phyloP scores from a whole-genome alignment of 2,113 vertebrate genomes.

The Anser brachyrhynchus region DNA sequence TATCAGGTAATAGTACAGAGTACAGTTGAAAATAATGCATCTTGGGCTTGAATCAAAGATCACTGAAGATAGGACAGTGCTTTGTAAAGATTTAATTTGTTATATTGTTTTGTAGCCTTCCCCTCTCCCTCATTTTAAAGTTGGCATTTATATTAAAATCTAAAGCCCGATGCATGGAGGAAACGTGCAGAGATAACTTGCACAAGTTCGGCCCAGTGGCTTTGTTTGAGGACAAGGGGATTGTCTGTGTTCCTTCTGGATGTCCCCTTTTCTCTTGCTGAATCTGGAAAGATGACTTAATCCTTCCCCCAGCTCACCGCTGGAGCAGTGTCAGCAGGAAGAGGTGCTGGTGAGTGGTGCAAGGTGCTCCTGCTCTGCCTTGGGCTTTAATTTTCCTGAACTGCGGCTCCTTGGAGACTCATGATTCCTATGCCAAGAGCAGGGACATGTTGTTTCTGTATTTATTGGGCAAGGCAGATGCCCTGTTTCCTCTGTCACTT shows the following conservation, averaged over 20 bases:
- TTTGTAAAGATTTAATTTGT: not conserved
- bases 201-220: not conserved
- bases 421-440: not conserved
- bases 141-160: not conserved
- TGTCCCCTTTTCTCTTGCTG: not conserved
- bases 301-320: not conserved
- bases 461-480: slow-evolving; percentile 43
- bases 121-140: not conserved
- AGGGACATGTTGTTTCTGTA: slow-evolving; percentile 1
- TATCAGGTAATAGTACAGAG: not conserved
- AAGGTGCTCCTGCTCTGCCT: not conserved
- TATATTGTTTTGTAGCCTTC: not conserved
- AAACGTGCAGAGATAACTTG: not conserved
- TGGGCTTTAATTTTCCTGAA: not conserved
- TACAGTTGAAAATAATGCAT: not conserved
- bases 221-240: not conserved
- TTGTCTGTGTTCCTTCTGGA: not conserved
- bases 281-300: not conserved
- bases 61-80: not conserved
- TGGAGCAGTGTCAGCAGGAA: not conserved
- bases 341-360: not conserved
- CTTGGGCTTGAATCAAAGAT: not conserved
- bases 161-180: not conserved
- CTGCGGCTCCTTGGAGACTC: not conserved
- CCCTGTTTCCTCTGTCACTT: slow-evolving; percentile 6